Evolutionary conservation across 1,140 invertebrate genomes (phyloP).

Genomic region (Penaeus japonicus): DNA sequence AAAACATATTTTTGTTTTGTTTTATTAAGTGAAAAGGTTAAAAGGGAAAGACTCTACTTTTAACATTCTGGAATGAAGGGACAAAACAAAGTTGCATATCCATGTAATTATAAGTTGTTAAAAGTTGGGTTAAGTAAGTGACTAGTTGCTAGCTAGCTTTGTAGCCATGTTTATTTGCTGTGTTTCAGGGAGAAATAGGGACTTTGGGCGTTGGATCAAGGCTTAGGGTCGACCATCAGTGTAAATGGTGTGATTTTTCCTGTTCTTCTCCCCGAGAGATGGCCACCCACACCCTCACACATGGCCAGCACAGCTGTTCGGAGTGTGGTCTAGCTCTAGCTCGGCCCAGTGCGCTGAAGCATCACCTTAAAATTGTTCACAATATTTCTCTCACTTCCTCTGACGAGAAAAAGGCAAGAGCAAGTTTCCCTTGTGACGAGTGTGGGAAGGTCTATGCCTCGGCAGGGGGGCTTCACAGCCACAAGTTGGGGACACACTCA

Average conservation of each 20-base stretch:
- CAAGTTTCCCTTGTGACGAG: not conserved
- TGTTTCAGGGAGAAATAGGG: constrained; percentile 38
- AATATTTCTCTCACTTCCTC: not conserved
- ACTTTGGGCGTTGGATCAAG: not conserved
- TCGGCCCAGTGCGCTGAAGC: constrained; percentile 23
- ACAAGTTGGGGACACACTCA: constrained; percentile 11
- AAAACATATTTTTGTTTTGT: too few relatives aligned
- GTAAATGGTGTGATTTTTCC: constrained; percentile 18
- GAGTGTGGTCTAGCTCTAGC: constrained; percentile 19
- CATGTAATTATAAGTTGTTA: not conserved
- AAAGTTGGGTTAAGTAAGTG: not conserved
- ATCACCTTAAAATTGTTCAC: constrained; percentile 37
- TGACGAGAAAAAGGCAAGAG: not conserved
- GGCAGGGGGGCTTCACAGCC: constrained; percentile 30
- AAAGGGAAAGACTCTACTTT: too few relatives aligned
- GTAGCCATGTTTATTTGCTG: not conserved
- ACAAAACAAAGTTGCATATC: too few relatives aligned
- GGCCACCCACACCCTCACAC: constrained; percentile 19
- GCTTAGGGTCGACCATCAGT: not conserved
- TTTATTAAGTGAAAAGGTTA: too few relatives aligned
- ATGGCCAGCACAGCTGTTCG: constrained; percentile 24
- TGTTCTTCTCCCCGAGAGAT: constrained; percentile 4
- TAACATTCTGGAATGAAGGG: too few relatives aligned
- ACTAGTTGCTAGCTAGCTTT: not conserved
- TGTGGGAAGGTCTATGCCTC: constrained; percentile 38